Base-by-base conservation (phyloP, 1,140 invertebrate genomes). In the Aphidius gifuensis region DNA sequence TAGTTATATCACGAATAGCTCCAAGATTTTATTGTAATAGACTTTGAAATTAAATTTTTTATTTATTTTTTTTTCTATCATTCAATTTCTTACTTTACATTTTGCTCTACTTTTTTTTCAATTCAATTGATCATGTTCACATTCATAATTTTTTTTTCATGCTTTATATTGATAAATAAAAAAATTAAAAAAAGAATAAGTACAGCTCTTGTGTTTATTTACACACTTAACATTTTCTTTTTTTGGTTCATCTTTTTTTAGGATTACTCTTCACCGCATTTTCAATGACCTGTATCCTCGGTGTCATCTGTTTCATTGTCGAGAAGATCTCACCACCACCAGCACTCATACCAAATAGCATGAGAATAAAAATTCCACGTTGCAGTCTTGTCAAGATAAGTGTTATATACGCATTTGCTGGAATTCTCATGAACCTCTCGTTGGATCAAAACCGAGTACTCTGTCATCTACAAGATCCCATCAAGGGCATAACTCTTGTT, bases 381-480 rank as follows among this genome's bases (percentile, higher is more conserved):
- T 70, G 68, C 23, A 61, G 69, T 0, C 62, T 78, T 39, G 61
- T 78, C 38, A 80, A 80, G 68, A 75, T 80, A 64, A 74, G 76
- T 62, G 64, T 65, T 5, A 6, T 78, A 3, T 80, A 79, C 46
- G 74, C 74, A 4, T 59, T 76, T 6, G 64, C 78, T 8, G 77
- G 75, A 3, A 73, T 80, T 58, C 68, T 78, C 9, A 63, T 74
- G 11, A 78, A 71, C 3, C 65, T 77, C n/a, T 74, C 78, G 1
- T 64, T 80, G 53, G 81, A 83, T 64, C 72, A 74, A 45, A 72
- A 79, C 39, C 71, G 82, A 65, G 85, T 86, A 16, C 69, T 84
- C 9, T 86, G 85, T 64, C 85, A 86, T 70, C 74, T 85, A 5
- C 85, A 86, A 68, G 85, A 86, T 71, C 85, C 85, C 0, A 82